Base-by-base conservation (phyloP, 2,797 vertebrate genomes). In the Chrosomus eos region DNA sequence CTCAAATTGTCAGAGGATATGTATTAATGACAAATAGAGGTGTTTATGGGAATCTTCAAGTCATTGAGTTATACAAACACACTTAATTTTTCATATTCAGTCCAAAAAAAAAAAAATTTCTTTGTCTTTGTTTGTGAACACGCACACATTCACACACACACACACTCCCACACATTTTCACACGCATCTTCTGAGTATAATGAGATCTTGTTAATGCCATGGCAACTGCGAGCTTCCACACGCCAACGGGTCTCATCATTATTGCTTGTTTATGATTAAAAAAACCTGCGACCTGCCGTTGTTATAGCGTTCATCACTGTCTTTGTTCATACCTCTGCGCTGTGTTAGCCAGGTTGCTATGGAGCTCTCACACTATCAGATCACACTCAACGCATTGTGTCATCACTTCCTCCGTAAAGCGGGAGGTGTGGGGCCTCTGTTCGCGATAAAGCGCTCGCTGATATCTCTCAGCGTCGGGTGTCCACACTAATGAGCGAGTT, bases 161-260 rank as follows among this genome's bases (percentile, higher is more conserved):
- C 92, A 93, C 91, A 78, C 89, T 89, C 92, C 90, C 92, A 94
- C 92, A 93, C 88, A 89, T 86, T 85, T 83, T 90, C 92, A 86
- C 88, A 86, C 87, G 83, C 92, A 95, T 91, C 92, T 92, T 93
- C 89, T 88, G 90, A 87, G 91, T 87, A 90, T 91, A 94, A 93
- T 91, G 91, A 92, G 91, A 94, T 94, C 91, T 88, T 92, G 89
- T 93, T 94, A 93, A 90, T 91, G 90, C 91, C 91, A 93, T 92
- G 91, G 92, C 92, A 95, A 94, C 94, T 28, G 43, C 76, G 45
- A 93, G 92, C 92, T 93, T 94, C 92, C 91, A 90, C 89, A 89
- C 89, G 90, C 91, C 91, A 91, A 92, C 90, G 88, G 87, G 91
- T 89, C 89, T 85, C 83, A 83, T 91, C 88, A 89, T 92, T 88